Evolutionary conservation across 2,113 vertebrate genomes (phyloP).

Genomic region (Solea solea): DNA sequence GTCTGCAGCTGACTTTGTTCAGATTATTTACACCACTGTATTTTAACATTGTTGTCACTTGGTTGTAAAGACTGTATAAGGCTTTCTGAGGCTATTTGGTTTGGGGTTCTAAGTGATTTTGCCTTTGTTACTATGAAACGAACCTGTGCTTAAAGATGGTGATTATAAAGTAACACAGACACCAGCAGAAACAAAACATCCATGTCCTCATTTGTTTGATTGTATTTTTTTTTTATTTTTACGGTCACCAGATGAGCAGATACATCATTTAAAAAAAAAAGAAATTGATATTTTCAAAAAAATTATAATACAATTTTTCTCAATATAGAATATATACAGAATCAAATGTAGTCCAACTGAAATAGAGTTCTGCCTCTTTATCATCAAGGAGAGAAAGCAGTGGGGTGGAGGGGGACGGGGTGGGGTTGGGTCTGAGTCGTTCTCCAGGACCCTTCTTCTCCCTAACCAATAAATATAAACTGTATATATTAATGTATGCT

Average conservation of each 20-base stretch:
- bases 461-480: constrained; percentile 83
- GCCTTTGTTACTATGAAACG: not conserved
- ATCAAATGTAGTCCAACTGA: constrained; percentile 74
- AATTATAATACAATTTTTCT: constrained; percentile 83
- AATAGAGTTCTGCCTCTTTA: constrained; percentile 68
- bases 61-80: not conserved
- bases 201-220: constrained; percentile 47
- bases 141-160: not conserved
- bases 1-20: no score
- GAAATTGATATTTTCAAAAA: constrained; percentile 81
- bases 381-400: constrained; percentile 65
- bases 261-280: constrained; percentile 82
- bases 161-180: constrained; percentile 35
- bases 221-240: constrained; percentile 78
- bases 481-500: constrained; percentile 79
- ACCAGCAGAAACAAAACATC: constrained; percentile 9
- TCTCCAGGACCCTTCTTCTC: constrained; percentile 57
- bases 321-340: constrained; percentile 84
- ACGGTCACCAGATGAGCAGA: constrained; percentile 84
- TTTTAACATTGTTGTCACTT: not conserved
- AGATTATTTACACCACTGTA: no score
- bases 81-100: not conserved
- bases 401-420: constrained; percentile 6
- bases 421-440: constrained; percentile 32
- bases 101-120: not conserved